These are phyloP conservation scores for Trimorus sp. DNA, from an alignment of 2,888 invertebrate genomes.

Conservation along the genomic window DNA sequence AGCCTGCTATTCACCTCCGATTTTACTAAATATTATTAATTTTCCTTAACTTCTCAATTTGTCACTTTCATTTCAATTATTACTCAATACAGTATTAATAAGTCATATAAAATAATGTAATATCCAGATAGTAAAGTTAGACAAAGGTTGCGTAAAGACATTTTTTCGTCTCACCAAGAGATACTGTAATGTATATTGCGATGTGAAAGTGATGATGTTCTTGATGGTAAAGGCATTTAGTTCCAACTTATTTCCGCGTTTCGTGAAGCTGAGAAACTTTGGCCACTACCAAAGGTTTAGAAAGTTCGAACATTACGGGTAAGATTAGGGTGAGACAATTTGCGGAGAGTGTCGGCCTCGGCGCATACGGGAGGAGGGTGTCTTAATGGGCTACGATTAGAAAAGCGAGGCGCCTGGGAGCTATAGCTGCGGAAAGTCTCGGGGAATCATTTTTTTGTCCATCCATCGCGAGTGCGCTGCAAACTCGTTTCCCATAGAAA, in stretches of 20 bases:
- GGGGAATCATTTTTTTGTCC: constrained; percentile 75
- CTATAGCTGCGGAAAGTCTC: constrained; percentile 73
- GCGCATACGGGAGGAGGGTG: constrained; percentile 72
- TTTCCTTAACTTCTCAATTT: too few relatives aligned
- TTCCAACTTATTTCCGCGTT: constrained; percentile 57
- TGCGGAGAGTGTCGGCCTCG: constrained; percentile 69
- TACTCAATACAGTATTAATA: too few relatives aligned
- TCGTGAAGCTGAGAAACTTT: constrained; percentile 61
- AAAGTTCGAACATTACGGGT: constrained; percentile 76
- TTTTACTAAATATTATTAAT: too few relatives aligned
- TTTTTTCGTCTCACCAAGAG: constrained; percentile 9
- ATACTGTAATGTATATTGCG: constrained; percentile 27
- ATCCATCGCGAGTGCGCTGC: constrained; percentile 51
- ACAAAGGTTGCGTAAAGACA: background rate
- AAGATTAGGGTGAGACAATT: constrained; percentile 78
- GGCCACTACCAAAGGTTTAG: constrained; percentile 71
- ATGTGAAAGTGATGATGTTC: constrained; percentile 53
- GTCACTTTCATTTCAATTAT: too few relatives aligned
- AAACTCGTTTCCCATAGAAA: constrained; percentile 54
- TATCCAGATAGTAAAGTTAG: too few relatives aligned
- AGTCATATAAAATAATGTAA: too few relatives aligned
- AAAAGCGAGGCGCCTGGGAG: constrained; percentile 80
- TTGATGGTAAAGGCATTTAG: constrained; percentile 45
- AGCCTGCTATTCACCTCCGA: too few relatives aligned
- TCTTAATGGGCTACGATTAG: constrained; percentile 80